Evolutionary conservation across 2,888 invertebrate genomes (phyloP).

Genomic region (Gandaritis pyraliata): DNA sequence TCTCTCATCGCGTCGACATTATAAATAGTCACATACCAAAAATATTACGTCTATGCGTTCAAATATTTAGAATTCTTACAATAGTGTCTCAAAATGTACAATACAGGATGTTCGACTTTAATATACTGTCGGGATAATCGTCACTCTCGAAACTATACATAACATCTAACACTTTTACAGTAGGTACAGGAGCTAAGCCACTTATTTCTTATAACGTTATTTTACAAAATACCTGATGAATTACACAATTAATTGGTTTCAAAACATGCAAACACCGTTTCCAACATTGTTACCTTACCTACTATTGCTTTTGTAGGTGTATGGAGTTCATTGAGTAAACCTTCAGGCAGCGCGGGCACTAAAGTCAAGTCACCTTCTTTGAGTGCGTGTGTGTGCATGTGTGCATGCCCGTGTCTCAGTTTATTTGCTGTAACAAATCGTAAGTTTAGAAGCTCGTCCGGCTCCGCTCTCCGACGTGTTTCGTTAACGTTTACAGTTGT

Average conservation of each 20-base stretch:
- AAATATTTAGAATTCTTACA: slow-evolving; percentile 14
- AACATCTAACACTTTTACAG: neutral
- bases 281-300: too few species aligned
- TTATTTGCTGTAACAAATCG: slow-evolving; percentile 60
- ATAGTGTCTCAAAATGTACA: slow-evolving; percentile 7
- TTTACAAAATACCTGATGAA: too few species aligned
- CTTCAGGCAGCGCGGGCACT: slow-evolving; percentile 57
- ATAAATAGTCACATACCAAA: slow-evolving; percentile 66
- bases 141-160: neutral
- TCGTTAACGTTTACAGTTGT: slow-evolving; percentile 68
- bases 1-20: slow-evolving; percentile 53
- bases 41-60: slow-evolving; percentile 50
- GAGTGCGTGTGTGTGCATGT: slow-evolving; percentile 41
- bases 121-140: too few species aligned
- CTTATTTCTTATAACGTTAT: too few species aligned
- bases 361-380: slow-evolving; percentile 50
- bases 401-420: slow-evolving; percentile 46
- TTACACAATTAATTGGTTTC: neutral
- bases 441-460: slow-evolving; percentile 66
- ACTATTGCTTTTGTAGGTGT: neutral
- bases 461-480: slow-evolving; percentile 63
- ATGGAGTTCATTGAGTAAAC: slow-evolving; percentile 74
- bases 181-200: too few species aligned
- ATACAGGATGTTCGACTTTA: neutral
- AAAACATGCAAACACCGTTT: neutral